Base-by-base conservation (phyloP, 1,140 invertebrate species). In the Cydia pomonella region DNA sequence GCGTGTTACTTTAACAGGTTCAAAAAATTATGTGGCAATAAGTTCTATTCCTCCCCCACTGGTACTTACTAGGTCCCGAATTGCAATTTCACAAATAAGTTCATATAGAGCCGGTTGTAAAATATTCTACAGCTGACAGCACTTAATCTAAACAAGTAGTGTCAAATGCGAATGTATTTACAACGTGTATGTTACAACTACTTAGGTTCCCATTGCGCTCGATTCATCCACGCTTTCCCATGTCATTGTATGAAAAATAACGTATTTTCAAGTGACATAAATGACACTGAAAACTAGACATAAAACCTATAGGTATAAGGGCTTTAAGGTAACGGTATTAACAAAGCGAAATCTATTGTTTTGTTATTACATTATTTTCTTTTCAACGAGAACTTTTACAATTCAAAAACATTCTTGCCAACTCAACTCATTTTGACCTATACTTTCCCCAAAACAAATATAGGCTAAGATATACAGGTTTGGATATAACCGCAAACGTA, bases 401-500 rank as follows among this genome's bases (percentile, higher is more conserved):
- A 21, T 3, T 41, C 29, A 27, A 38, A 38, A 69, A 4, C 64
- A 41, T 69, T 23, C 16, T 38, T 38, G 5, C 64, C 16, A 10
- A 41, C 64, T 69, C 9, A 13, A 18, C 25, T 66, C 27, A 66
- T 69, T 53, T 69, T 69, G 64, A 69, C 27, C 64, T 18, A 29
- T 33, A 33, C 64, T 69, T 69, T 69, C 64, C 64, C 64, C 64
- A 16, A 41, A 41, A 41, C 64, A 38, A 69, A 38, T 18, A 33
- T 33, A 69, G 33, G 41, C 64, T n/a, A n/a, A n/a, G n/a, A n/a
- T n/a, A n/a, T n/a, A n/a, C n/a, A n/a, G n/a, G n/a, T n/a, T n/a
- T n/a, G n/a, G n/a, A n/a, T n/a, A n/a, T n/a, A n/a, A n/a, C n/a
- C n/a, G n/a, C n/a, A n/a, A n/a, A n/a, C n/a, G n/a, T n/a, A n/a